phyloP scores from a whole-genome alignment of 2,113 vertebrate species.

The Sigmodon hispidus region DNA sequence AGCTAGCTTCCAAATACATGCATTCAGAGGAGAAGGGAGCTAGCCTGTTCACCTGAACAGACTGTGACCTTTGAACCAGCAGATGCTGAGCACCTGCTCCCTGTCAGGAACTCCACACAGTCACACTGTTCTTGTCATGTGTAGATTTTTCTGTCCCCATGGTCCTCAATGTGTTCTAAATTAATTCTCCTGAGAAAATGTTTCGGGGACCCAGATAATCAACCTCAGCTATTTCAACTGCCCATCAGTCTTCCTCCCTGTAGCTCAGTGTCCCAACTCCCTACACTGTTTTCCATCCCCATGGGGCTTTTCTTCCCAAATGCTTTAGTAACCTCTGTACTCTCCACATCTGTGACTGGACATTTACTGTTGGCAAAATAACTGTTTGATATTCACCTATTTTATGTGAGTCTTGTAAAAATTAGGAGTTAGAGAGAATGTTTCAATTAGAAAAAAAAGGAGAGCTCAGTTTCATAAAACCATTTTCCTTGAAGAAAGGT shows the following conservation, averaged over 20 bases:
- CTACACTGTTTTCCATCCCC: background rate
- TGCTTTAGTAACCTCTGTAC: background rate
- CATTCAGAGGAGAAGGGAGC: background rate
- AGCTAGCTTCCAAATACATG: background rate
- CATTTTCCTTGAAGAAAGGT: background rate
- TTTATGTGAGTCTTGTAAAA: background rate
- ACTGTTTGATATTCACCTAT: background rate
- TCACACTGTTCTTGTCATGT: background rate
- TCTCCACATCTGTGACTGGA: background rate
- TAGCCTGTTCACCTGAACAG: background rate
- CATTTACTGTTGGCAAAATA: background rate
- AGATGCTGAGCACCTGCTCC: background rate
- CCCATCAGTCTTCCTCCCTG: background rate
- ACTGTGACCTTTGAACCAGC: background rate
- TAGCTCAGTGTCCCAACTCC: background rate
- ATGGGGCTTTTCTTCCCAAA: background rate
- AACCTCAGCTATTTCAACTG: background rate
- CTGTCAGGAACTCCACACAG: rapidly evolving
- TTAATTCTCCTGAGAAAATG: background rate
- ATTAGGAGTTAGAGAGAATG: background rate
- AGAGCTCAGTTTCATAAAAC: background rate
- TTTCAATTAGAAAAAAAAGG: background rate
- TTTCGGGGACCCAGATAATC: background rate
- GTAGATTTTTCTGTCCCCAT: background rate
- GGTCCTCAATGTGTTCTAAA: background rate